phyloP scores from a whole-genome alignment of 2,113 vertebrate genomes.

The Thinocorus orbignyianus region DNA sequence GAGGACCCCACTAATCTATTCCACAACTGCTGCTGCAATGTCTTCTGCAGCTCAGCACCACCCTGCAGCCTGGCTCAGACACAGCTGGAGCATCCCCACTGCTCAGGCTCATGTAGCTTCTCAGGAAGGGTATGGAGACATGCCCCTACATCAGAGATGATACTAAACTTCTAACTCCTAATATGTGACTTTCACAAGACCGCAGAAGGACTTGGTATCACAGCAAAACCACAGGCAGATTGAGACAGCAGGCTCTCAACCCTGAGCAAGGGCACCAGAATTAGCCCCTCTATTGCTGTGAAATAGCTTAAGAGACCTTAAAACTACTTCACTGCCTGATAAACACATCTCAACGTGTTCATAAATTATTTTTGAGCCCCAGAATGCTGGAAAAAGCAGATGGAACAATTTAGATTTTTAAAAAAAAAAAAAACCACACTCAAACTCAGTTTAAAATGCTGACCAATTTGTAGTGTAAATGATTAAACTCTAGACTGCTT shows the following conservation, averaged over 20 bases:
- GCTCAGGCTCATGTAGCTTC: neutral
- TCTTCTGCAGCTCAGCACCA: neutral
- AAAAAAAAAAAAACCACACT: neutral
- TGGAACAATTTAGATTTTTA: neutral
- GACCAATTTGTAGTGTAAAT: neutral
- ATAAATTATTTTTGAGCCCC: neutral
- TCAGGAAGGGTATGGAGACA: rapidly evolving
- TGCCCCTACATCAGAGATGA: neutral
- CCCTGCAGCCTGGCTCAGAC: neutral
- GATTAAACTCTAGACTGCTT: neutral
- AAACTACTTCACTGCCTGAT: neutral
- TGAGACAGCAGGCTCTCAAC: neutral
- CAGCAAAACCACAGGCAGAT: neutral
- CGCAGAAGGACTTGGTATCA: neutral
- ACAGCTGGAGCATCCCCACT: neutral
- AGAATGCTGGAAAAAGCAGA: neutral
- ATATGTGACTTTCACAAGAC: neutral
- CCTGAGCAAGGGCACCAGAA: neutral
- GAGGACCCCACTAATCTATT: neutral
- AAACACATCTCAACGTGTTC: neutral
- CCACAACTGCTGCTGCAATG: neutral
- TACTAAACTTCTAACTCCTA: neutral
- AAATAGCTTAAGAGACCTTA: neutral
- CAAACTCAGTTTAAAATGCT: neutral
- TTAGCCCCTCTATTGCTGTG: neutral